These are phyloP conservation scores for Dusona sp. DNA, from an alignment of 2,888 invertebrate genomes.

Conservation along the genomic window DNA sequence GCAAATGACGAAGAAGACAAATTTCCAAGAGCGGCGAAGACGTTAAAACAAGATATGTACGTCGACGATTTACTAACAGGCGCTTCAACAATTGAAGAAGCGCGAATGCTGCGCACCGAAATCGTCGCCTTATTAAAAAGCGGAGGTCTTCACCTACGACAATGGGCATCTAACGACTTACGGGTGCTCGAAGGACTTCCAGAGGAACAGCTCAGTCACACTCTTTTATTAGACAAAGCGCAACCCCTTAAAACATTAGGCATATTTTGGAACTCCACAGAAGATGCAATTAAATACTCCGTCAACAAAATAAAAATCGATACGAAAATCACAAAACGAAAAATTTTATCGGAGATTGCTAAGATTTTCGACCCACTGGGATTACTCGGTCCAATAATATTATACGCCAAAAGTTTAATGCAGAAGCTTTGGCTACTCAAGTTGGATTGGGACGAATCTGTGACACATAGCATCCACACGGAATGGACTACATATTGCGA, in stretches of 20 bases:
- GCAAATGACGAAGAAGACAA: slow-evolving; percentile 35
- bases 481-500: slow-evolving; percentile 28
- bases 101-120: neutral
- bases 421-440: slow-evolving; percentile 55
- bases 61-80: slow-evolving; percentile 47
- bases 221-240: neutral
- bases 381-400: slow-evolving; percentile 56
- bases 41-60: slow-evolving; percentile 34
- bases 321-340: slow-evolving; percentile 37
- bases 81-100: slow-evolving; percentile 25
- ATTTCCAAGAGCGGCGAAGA: slow-evolving; percentile 8
- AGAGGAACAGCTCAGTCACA: neutral
- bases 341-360: slow-evolving; percentile 45
- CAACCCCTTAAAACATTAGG: slow-evolving; percentile 46
- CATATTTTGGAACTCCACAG: slow-evolving; percentile 44
- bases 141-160: slow-evolving; percentile 17
- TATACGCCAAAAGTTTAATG: slow-evolving; percentile 59
- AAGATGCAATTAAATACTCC: slow-evolving; percentile 33
- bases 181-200: slow-evolving; percentile 15
- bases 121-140: neutral
- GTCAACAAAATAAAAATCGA: neutral
- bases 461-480: slow-evolving; percentile 34
- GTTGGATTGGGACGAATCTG: slow-evolving; percentile 55
- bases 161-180: slow-evolving; percentile 47
- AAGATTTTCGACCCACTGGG: slow-evolving; percentile 66